phyloP scores from a whole-genome alignment of 2,797 vertebrate genomes.

The Cyprinodon diabolis region DNA sequence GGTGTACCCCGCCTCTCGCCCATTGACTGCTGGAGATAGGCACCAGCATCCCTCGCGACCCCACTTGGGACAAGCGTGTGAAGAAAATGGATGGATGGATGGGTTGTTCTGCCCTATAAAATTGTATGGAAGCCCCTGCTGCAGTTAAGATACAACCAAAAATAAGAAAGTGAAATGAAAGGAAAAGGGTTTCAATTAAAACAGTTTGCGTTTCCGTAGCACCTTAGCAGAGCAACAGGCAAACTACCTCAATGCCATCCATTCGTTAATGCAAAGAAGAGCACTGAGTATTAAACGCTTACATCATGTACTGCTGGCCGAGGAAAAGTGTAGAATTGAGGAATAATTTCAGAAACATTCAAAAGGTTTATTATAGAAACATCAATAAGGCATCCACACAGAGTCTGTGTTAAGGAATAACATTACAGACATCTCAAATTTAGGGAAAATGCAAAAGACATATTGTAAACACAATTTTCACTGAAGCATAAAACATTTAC shows the following conservation, averaged over 20 bases:
- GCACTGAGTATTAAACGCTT: not conserved
- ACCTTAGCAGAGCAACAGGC: too few species aligned
- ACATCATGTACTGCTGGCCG: not conserved
- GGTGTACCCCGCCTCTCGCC: too few species aligned
- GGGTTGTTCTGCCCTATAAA: not conserved
- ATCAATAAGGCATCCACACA: not conserved
- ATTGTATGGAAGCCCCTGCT: not conserved
- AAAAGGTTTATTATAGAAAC: not conserved
- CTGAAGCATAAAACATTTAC: not conserved
- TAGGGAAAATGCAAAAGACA: not conserved
- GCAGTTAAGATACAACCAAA: not conserved
- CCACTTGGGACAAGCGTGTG: too few species aligned
- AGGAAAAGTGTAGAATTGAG: not conserved
- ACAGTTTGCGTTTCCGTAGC: too few species aligned
- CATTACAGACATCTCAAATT: not conserved
- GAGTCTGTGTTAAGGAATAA: not conserved
- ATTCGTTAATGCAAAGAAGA: not conserved
- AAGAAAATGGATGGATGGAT: too few species aligned
- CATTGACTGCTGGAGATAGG: too few species aligned
- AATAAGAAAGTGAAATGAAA: not conserved
- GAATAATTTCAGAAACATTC: not conserved
- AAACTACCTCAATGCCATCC: too few species aligned
- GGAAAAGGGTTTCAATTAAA: not conserved
- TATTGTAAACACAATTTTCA: not conserved
- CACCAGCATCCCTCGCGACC: too few species aligned